Evolutionary conservation across 2,113 vertebrate genomes (phyloP), one percentile per base, ranked within the genome.

Genomic region (Poicephalus meyeri): DNA sequence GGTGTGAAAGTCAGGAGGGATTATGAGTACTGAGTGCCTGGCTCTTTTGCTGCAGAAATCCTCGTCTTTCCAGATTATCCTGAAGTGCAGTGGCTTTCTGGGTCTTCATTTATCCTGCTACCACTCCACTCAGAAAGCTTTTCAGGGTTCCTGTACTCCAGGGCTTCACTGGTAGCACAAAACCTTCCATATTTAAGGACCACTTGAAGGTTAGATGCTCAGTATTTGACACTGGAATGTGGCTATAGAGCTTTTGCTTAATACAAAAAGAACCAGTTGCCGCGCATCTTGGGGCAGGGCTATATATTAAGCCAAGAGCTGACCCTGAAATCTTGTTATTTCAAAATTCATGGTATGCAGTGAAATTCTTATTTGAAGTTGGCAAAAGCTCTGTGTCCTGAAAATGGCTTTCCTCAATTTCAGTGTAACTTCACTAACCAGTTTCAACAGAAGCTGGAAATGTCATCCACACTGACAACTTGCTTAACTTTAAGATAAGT

Each of bases 1-100:
- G 17, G 58, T 77, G 91, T 91, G 58, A 96, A 97, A 97, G 87
- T 37, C 94, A 86, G 85, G 58, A 80, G 91, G 94, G 95, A 97
- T 97, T 96, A 95, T 80, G 94, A 91, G 95, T 96, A 80, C 93
- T 2, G 85, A 28, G 60, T 26, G 78, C 37, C 17, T 77, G 81
- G 66, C 74, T 70, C 74, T 65, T n/a, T 37, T 9, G 20, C 44
- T 61, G 58, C 71, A 93, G 68, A 70, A 88, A 86, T 64, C 89
- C 71, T 77, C 24, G 47, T 86, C 81, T 70, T 55, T 7, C 79
- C 26, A 23, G 66, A 46, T 89, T 73, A 80, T 86, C 79, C 64
- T 50, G 16, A 80, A 94, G 64, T 7, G 17, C 81, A 13, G 55
- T 2, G 11, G 74, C 80, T 88, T 86, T 91, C 60, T 83, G 85